Evolutionary conservation across 2,888 invertebrate species (phyloP), one percentile per base, ranked within the genome.

Genomic region (Isotomurus palustris): DNA sequence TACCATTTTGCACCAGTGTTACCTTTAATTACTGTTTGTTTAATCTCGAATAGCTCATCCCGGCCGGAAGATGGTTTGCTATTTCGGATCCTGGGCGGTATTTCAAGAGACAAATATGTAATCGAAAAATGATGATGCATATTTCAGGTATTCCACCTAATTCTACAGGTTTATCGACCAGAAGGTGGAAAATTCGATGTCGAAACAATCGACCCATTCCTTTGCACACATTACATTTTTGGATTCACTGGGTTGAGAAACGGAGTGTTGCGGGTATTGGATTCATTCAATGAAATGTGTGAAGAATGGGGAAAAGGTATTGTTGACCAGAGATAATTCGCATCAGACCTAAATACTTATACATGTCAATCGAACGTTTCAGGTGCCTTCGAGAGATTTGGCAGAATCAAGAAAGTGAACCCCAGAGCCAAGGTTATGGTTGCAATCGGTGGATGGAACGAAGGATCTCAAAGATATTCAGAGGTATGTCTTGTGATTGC

Each of bases 71-170:
- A 76, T 88, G 0, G 79, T 87, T 0, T 88, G 89, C 70, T 89
- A 89, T 74, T 85, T 83, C 66, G 86, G 87, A 2, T 83, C 84
- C 12, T 89, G 89, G 89, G 81, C 88, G 0, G 81, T 81, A 0
- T 87, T 87, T 70, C 80, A 88, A 28, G 73, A 72, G 0, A 82
- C 80, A 0, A 72, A 76, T 47, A 14, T n/a, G 14, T n/a, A 8
- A 8, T 40, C 19, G 17, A 40, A 40, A n/a, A 17, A 12, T 17
- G 17, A 8, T n/a, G 8, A 17, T 17, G 40, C 12, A 17, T 44
- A 24, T 44, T 22, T 12, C 22, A 6, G 5, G 22, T 21, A 44
- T 6, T 44, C 10, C n/a, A 24, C 6, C 21, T 21, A 44, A 44
- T 6, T 44, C 10, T 24, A 24, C 6, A 44, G 32, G 27, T 81